These are phyloP conservation scores for Haplotaxodon microlepis DNA, from an alignment of 2,113 vertebrate species.

Conservation along the genomic window DNA sequence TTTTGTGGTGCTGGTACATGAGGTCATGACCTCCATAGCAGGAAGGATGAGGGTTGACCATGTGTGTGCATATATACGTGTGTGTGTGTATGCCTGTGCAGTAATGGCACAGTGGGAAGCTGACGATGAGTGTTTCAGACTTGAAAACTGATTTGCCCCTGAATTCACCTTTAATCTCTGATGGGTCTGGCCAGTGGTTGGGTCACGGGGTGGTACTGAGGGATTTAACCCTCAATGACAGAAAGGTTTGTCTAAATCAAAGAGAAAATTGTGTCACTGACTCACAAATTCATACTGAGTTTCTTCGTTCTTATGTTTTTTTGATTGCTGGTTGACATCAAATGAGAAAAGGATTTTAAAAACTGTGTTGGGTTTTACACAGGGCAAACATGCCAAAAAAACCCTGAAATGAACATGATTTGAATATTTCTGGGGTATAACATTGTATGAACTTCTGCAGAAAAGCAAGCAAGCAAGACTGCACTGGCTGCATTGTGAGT, in stretches of 20 bases:
- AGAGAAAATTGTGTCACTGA: slow-evolving; percentile 52
- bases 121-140: slow-evolving; percentile 68
- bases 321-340: neutral
- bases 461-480: neutral
- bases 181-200: slow-evolving; percentile 36
- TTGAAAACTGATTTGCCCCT: slow-evolving; percentile 69
- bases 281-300: slow-evolving; percentile 12
- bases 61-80: slow-evolving; percentile 15
- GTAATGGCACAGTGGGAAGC: slow-evolving; percentile 53
- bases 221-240: slow-evolving; percentile 51
- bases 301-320: neutral
- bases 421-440: neutral
- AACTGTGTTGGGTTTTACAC: neutral
- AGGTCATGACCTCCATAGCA: slow-evolving; percentile 53
- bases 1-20: slow-evolving; percentile 40
- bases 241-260: slow-evolving; percentile 56
- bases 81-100: slow-evolving; percentile 2
- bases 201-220: slow-evolving; percentile 61
- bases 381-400: neutral
- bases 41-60: slow-evolving; percentile 39
- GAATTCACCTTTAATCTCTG: slow-evolving; percentile 72
- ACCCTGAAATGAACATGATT: neutral
- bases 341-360: neutral
- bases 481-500: neutral
- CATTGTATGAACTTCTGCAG: neutral